Base-by-base conservation (phyloP, 2,797 vertebrate species). In the Dromococcyx pavoninus region DNA sequence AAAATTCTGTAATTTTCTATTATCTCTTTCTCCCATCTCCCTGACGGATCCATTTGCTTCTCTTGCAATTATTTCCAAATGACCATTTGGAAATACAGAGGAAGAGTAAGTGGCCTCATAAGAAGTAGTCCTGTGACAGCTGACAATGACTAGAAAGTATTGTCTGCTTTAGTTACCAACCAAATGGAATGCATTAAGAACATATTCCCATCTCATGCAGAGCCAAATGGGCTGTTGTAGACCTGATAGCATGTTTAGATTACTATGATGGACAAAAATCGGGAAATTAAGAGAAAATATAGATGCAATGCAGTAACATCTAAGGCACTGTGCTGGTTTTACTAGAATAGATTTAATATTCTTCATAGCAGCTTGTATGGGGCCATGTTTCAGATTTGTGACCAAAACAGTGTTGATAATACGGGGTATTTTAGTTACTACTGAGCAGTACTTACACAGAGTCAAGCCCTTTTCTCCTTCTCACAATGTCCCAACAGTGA, bases 1-100 rank as follows among this genome's bases (percentile, higher is more conserved):
- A 93, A 93, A 95, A 96, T 72, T 87, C 62, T 95, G 39, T 73
- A 6, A 60, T 81, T 96, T 93, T 65, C 62, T 62, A 1, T 74
- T 77, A 69, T 48, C n/a, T 65, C 57, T 82, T 30, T 65, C 30
- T 80, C 86, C 37, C 23, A 37, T 37, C 56, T 46, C 11, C 48
- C 27, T 4, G 3, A 44, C 30, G 62, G 60, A 88, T 54, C 22
- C 27, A 87, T 74, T 89, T 69, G 11, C 9, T 82, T 19, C 8
- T 88, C 39, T 69, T 58, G 21, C 84, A 82, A 41, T 62, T 12
- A 69, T 54, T 79, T 85, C 33, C 60, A 92, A 67, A 13, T 25
- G 19, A 60, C 9, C 22, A 9, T 71, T 87, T 54, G 10, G 60
- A 94, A 89, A 58, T 61, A 66, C 3, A 50, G 1, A 61, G 19